phyloP scores from a whole-genome alignment of 2,113 vertebrate genomes.

The Chlamydotis undulata region DNA sequence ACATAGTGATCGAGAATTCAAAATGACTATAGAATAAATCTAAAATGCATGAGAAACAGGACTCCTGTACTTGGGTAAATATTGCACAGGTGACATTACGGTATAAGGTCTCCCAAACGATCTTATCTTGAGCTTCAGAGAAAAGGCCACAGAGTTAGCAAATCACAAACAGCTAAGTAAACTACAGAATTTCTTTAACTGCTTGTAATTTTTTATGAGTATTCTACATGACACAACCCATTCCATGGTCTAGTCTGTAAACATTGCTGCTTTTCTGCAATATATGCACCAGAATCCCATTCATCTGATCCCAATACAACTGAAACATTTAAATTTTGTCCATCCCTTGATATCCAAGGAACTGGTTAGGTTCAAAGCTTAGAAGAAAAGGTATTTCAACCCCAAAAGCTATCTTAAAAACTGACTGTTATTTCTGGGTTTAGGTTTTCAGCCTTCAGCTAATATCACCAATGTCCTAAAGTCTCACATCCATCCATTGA shows the following conservation, averaged over 20 bases:
- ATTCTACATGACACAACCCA: accelerated
- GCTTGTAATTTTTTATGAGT: background rate
- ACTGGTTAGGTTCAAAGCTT: background rate
- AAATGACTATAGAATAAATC: background rate
- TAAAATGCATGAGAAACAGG: background rate
- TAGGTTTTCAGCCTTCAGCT: constrained; percentile 1
- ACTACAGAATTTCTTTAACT: background rate
- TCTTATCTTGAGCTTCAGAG: background rate
- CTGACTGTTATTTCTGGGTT: background rate
- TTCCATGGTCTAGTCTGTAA: background rate
- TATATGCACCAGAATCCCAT: background rate
- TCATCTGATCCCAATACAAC: background rate
- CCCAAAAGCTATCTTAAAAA: background rate
- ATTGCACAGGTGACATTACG: background rate
- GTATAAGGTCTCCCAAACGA: background rate
- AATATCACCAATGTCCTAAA: background rate
- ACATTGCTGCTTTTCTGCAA: background rate
- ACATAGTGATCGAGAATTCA: background rate
- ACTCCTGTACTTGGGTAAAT: background rate
- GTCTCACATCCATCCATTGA: background rate
- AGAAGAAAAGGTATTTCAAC: background rate
- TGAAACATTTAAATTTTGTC: background rate
- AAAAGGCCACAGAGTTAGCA: background rate
- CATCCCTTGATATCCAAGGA: background rate
- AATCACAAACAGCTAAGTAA: background rate